phyloP scores from a whole-genome alignment of 2,888 invertebrate species.

The Baccha elongata region DNA sequence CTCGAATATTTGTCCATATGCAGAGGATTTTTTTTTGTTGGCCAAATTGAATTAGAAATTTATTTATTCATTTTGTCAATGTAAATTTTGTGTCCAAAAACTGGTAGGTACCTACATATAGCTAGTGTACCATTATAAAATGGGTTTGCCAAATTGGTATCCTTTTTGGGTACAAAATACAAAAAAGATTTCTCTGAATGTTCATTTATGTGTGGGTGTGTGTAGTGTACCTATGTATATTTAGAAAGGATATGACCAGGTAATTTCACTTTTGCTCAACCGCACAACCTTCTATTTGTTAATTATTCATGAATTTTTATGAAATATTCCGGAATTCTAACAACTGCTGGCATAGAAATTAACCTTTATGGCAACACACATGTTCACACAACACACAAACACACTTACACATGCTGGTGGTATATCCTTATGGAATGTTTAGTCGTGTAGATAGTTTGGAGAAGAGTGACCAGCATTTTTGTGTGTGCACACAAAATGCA shows the following conservation, averaged over 20 bases:
- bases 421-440: neutral
- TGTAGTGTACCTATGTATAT: neutral
- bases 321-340: conserved; percentile 56
- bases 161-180: neutral
- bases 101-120: conserved; percentile 1
- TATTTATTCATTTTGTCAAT: conserved; percentile 71
- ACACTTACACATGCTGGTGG: neutral
- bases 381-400: neutral
- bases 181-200: no score
- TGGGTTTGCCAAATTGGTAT: conserved; percentile 15
- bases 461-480: conserved; percentile 43
- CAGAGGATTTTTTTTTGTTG: conserved; percentile 29
- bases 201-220: neutral
- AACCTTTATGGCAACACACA: conserved; percentile 37
- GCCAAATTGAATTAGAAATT: conserved; percentile 69
- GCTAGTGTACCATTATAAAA: conserved; percentile 17
- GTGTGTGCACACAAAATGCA: conserved; percentile 43
- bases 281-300: conserved; percentile 65
- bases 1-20: conserved; percentile 35
- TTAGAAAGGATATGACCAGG: conserved; percentile 19
- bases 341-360: conserved; percentile 65
- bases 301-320: conserved; percentile 74
- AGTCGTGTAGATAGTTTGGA: neutral
- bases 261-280: conserved; percentile 61
- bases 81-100: conserved; percentile 54